Evolutionary conservation across 2,888 invertebrate species (phyloP), one percentile per base, ranked within the genome.

Genomic region (Tinea trinotella): DNA sequence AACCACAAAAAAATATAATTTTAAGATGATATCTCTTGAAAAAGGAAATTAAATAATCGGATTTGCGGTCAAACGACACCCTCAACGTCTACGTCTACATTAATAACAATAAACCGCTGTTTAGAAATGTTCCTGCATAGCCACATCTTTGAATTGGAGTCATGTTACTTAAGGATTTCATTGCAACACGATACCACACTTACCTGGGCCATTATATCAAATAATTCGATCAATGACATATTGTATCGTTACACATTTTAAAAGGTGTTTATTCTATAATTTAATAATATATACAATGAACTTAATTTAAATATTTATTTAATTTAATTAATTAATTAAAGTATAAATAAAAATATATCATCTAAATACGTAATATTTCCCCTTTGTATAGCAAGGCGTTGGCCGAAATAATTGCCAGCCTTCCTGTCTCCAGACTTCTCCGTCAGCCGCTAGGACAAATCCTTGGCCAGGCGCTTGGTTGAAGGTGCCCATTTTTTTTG

Each of bases 191-290:
- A 58, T 52, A 56, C 58, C 53, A 5, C 30, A 20, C 53, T 52
- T 56, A 58, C 57, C 57, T 56, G 56, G 30, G 17, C 55, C 36
- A 54, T 54, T 54, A 55, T 52, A 57, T 35, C 18, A 50, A 55
- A 53, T 53, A 53, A 52, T 52, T 52, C 35, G 15, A 35, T 52
- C 34, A 35, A 35, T 35, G 18, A 3, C 13, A 35, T 12, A 13
- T n/a, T n/a, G n/a, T 13, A 30, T 52, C 17, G 52, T 18, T 52
- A 35, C 7, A 5, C 34, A 35, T 9, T 34, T 35, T 35, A 35
- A n/a, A 19, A 52, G 34, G 36, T 52, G 34, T 52, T 36, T 50
- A 50, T 50, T 50, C 13, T 50, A 50, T 24, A n/a, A n/a, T n/a
- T n/a, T 50, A 50, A 24, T 1, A n/a, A n/a, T n/a, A n/a, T n/a